Conservation (phyloP, 2,113 vertebrate species). For the Acrocephalus arundinaceus region DNA sequence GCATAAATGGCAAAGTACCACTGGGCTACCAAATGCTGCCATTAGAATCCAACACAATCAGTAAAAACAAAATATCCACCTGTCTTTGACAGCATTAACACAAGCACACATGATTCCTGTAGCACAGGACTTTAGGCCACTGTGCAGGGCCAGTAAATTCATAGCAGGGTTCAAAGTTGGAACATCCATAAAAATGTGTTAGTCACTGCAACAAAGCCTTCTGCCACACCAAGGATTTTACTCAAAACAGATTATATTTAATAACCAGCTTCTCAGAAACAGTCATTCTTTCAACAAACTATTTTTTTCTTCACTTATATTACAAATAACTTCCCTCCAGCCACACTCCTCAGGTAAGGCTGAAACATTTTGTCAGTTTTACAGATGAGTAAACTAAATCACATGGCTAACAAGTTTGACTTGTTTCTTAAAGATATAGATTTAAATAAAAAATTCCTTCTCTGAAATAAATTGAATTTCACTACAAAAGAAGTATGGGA, state of each 20-base stretch:
- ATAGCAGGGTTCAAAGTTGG: conserved; percentile 43
- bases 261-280: not conserved
- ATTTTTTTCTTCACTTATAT: not conserved
- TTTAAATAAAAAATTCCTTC: not conserved
- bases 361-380: not conserved
- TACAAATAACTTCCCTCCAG: not conserved
- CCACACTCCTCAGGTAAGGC: not conserved
- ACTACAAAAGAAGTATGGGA: not conserved
- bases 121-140: not conserved
- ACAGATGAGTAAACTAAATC: not conserved
- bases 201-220: conserved; percentile 22
- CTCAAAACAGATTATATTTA: not conserved
- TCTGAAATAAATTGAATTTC: not conserved
- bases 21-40: not conserved
- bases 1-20: not conserved
- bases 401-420: not conserved
- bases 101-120: not conserved
- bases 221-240: not conserved
- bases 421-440: not conserved
- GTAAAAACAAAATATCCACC: not conserved
- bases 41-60: not conserved
- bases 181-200: conserved; percentile 29
- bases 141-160: conserved; percentile 4
- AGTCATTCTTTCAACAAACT: not conserved
- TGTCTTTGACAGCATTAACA: not conserved